Base-by-base conservation (phyloP, 2,113 vertebrate species). In the Corythornis vintsioides region DNA sequence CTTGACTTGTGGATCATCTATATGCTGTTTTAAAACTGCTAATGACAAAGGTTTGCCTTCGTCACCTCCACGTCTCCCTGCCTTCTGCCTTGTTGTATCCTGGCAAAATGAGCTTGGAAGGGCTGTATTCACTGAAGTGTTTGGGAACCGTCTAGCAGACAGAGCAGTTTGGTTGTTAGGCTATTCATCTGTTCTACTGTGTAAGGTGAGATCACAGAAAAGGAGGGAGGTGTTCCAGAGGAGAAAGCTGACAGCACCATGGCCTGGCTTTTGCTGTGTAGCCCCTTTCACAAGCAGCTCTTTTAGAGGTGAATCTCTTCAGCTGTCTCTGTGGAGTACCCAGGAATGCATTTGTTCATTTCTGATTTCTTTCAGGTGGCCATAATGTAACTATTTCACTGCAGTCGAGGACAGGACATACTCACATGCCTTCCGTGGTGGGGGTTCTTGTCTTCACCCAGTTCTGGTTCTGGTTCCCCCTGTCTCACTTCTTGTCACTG, bases 381-480 rank as follows among this genome's bases (percentile, higher is more conserved):
- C 99, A 99, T 87, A 99, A 99, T 0, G 98, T 99, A 89, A 99
- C 99, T 69, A 99, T 99, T 97, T 99, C 99, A 8, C 98, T 99
- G 93, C 99, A 99, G 98, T 99, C 99, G 0, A 98, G 99, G 90
- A 99, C 99, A 1, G 99, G 99, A 48, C 99, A 99, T 92, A 99
- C 99, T 59, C 99, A 99, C 96, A 99, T 99, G 99, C 99, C 99
- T 9, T 99, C 99, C 0, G 98, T 99, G 93, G 99, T 99, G 42
- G 99, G 99, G 9, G 98, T 99, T 85, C 97, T 99, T 93, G 99
- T 99, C 96, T 99, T 99, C 94, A 99, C 99, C 67, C 99, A 99
- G 98, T 99, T 99, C 97, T 99, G 99, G 99, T 99, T 99, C 97
- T 99, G 99, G 99, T 99, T 99, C 95, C 99, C 99, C 5, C 98